Evolutionary conservation across 2,797 vertebrate genomes (phyloP).

Genomic region (Pseudochromis fuscus): DNA sequence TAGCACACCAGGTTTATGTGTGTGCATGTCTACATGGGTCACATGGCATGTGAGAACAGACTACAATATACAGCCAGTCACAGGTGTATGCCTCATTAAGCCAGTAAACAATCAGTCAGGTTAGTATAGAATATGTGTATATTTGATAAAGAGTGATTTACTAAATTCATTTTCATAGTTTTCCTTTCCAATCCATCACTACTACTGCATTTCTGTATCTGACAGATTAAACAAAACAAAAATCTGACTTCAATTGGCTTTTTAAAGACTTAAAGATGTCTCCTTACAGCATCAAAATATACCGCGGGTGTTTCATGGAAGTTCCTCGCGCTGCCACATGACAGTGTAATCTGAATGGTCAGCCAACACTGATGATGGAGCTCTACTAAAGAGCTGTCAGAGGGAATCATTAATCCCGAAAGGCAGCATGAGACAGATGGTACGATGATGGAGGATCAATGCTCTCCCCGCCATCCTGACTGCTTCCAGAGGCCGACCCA

Average conservation of each 20-base stretch:
- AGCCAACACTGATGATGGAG: slow-evolving; percentile 63
- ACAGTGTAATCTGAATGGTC: slow-evolving; percentile 72
- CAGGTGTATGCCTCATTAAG: slow-evolving; percentile 1
- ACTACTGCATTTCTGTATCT: background rate
- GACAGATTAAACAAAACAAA: slow-evolving; percentile 1
- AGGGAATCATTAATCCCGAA: slow-evolving; percentile 82
- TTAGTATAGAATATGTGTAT: background rate
- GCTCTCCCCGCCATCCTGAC: slow-evolving; percentile 52
- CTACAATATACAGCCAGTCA: background rate
- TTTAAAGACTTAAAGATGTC: slow-evolving; percentile 1
- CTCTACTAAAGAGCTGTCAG: slow-evolving; percentile 76
- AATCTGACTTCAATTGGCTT: background rate
- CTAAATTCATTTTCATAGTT: background rate
- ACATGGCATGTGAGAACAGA: background rate
- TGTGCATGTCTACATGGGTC: background rate
- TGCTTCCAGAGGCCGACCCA: slow-evolving; percentile 47
- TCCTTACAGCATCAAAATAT: slow-evolving; percentile 11
- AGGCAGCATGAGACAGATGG: slow-evolving; percentile 83
- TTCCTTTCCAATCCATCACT: background rate
- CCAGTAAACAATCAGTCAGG: background rate
- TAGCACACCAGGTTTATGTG: background rate
- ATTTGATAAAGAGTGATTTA: background rate
- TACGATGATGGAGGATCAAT: slow-evolving; percentile 80
- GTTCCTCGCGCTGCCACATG: slow-evolving; percentile 63
- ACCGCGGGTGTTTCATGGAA: background rate